phyloP scores from a whole-genome alignment of 2,888 invertebrate genomes.

The Stenchaetothrips biformis region DNA sequence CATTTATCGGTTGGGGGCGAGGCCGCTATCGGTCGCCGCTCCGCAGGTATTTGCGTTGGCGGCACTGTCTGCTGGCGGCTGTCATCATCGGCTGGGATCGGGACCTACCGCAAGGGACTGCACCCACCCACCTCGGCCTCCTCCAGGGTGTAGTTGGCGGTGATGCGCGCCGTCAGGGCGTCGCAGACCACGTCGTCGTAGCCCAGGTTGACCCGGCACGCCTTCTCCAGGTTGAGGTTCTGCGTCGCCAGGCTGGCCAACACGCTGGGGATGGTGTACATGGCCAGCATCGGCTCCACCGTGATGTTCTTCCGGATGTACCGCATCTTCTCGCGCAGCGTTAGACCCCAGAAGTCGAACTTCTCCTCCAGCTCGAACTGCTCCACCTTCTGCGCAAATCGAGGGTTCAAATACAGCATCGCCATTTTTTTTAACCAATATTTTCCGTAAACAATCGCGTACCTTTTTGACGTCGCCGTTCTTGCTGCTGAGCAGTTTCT shows the following conservation, averaged over 20 bases:
- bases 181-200: conserved; percentile 68
- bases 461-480: not conserved
- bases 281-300: conserved; percentile 60
- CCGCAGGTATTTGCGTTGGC: too few relatives aligned
- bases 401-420: too few relatives aligned
- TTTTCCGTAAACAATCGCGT: too few relatives aligned
- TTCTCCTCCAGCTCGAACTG: not conserved
- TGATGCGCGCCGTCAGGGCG: conserved; percentile 66
- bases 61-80: too few relatives aligned
- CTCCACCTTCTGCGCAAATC: not conserved
- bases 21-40: too few relatives aligned
- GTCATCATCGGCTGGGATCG: too few relatives aligned
- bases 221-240: conserved; percentile 78
- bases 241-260: conserved; percentile 65
- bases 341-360: conserved; percentile 40
- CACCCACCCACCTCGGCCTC: conserved; percentile 55
- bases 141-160: conserved; percentile 56
- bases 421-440: too few relatives aligned
- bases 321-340: conserved; percentile 48
- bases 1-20: too few relatives aligned
- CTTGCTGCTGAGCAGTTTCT: not conserved
- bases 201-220: conserved; percentile 72
- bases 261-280: conserved; percentile 55
- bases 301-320: conserved; percentile 56
- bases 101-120: too few relatives aligned